These are phyloP conservation scores for Chitala chitala DNA, from an alignment of 2,113 vertebrate genomes.

Conservation along the genomic window DNA sequence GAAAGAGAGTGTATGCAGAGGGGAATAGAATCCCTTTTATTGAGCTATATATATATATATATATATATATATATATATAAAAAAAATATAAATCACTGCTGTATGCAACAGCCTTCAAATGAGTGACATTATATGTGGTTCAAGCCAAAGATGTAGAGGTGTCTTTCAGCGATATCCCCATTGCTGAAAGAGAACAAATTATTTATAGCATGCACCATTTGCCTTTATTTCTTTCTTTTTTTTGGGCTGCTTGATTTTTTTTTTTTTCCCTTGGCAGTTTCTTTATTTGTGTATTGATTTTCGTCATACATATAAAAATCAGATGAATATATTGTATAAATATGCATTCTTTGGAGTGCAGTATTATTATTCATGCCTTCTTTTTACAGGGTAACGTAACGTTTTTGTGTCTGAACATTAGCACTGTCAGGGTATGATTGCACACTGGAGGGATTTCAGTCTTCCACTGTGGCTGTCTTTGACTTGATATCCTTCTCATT, in stretches of 20 bases:
- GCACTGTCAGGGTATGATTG: conserved; percentile 25
- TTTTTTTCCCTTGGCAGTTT: conserved; percentile 2
- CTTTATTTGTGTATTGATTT: conserved; percentile 48
- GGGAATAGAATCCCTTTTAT: no score
- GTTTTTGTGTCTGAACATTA: conserved; percentile 31
- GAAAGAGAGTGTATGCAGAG: conserved; percentile 25
- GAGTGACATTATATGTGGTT: conserved; percentile 52
- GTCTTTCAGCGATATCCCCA: conserved; percentile 38
- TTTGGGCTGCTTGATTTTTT: conserved; percentile 42
- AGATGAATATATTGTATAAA: conserved; percentile 42
- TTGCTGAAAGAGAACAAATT: conserved; percentile 35
- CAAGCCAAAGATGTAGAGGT: conserved; percentile 62
- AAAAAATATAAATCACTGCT: conserved; percentile 35
- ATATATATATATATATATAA: no score
- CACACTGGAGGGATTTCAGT: conserved; percentile 22
- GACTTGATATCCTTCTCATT: not conserved
- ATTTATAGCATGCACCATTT: conserved; percentile 51
- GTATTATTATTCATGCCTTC: conserved; percentile 23
- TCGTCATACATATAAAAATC: conserved; percentile 44
- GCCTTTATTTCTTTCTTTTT: conserved; percentile 24
- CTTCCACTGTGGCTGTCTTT: conserved; percentile 11
- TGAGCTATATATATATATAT: no score
- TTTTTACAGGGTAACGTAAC: conserved; percentile 34
- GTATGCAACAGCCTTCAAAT: conserved; percentile 38
- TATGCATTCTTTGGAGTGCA: conserved; percentile 46